Evolutionary conservation across 2,888 invertebrate genomes (phyloP).

Genomic region (Baronia brevicornis): DNA sequence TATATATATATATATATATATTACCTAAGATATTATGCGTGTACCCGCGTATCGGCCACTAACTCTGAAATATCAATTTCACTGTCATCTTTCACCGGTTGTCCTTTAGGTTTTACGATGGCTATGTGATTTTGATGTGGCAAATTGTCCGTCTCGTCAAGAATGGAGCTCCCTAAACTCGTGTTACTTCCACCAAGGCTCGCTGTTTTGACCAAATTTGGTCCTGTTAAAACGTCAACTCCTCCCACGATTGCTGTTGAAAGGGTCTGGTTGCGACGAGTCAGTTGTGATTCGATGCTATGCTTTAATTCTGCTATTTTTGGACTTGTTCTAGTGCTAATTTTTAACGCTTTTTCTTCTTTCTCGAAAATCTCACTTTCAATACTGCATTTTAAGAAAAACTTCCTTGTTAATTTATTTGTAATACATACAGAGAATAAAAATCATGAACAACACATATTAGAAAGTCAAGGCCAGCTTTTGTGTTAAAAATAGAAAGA

Average conservation of each 20-base stretch:
- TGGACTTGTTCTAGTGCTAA: constrained; percentile 66
- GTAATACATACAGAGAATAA: no score
- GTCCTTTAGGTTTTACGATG: constrained; percentile 40
- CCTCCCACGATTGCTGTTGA: constrained; percentile 47
- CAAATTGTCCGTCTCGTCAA: constrained; percentile 53
- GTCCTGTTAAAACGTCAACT: constrained; percentile 47
- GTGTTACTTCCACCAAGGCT: constrained; percentile 64
- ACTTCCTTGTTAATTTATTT: no score
- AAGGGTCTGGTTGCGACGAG: constrained; percentile 48
- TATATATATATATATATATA: no score
- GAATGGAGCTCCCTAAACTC: constrained; percentile 64
- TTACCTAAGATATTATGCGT: constrained; percentile 28
- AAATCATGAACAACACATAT: no score
- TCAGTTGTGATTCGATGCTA: constrained; percentile 73
- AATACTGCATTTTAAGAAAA: constrained; percentile 45
- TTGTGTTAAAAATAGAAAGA: no score
- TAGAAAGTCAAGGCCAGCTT: no score
- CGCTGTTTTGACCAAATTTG: constrained; percentile 28
- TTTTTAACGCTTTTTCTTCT: constrained; percentile 44
- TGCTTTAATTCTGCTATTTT: constrained; percentile 73
- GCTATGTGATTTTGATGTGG: constrained; percentile 37
- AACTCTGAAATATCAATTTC: constrained; percentile 66
- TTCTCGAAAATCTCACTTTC: constrained; percentile 56
- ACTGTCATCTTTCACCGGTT: constrained; percentile 51
- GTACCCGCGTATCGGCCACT: constrained; percentile 40